Conservation (phyloP, 1,140 invertebrate genomes). For the Portunus trituberculatus region DNA sequence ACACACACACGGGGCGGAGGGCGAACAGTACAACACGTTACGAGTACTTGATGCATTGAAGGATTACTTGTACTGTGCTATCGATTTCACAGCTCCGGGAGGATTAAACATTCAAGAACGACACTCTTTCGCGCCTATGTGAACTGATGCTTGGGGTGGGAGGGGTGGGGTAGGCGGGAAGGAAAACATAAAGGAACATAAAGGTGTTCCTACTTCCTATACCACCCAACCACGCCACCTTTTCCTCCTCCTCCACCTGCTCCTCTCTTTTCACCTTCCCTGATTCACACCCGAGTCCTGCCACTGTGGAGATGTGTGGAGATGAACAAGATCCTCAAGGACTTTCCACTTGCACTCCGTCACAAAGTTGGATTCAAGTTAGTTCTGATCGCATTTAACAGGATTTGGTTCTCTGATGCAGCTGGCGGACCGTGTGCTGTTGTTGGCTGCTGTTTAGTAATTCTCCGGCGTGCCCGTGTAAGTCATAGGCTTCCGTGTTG, state of each 20-base stretch:
- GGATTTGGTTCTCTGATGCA: background rate
- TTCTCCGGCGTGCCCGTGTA: background rate
- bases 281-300: background rate
- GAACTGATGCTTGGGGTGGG: background rate
- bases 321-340: background rate
- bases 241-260: no score
- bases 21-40: background rate
- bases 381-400: background rate
- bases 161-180: background rate
- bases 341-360: background rate
- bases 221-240: background rate
- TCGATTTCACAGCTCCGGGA: background rate
- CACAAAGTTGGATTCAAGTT: conserved; percentile 22
- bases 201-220: background rate
- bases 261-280: background rate
- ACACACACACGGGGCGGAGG: background rate
- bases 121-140: background rate
- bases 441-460: background rate
- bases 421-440: background rate
- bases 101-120: conserved; percentile 2
- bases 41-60: background rate
- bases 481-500: background rate
- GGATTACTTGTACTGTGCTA: conserved; percentile 21
- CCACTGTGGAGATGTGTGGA: background rate
- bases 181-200: background rate